Evolutionary conservation across 2,113 vertebrate genomes (phyloP).

Genomic region (Propithecus coquereli): DNA sequence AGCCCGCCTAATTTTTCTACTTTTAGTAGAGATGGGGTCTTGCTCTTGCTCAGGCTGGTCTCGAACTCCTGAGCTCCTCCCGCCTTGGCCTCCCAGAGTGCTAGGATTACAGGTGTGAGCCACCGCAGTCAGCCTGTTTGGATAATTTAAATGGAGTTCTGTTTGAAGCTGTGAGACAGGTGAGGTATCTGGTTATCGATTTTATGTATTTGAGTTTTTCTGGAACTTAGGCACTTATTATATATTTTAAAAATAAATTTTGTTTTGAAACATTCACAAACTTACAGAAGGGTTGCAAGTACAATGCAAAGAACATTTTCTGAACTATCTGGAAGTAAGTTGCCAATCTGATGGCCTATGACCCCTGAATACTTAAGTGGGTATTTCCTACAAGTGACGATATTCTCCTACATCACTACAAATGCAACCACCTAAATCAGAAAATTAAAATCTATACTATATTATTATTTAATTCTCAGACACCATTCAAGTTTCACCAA

Average conservation of each 20-base stretch:
- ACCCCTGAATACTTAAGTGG: background rate
- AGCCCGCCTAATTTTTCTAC: no score
- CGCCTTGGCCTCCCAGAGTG: no score
- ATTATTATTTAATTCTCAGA: background rate
- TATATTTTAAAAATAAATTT: background rate
- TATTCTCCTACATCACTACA: background rate
- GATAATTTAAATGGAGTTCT: background rate
- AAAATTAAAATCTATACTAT: background rate
- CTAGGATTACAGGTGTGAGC: no score
- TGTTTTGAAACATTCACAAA: background rate
- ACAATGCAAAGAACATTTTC: background rate
- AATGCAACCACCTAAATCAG: background rate
- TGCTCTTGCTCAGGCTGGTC: no score
- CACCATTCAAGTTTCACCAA: background rate
- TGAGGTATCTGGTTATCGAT: background rate
- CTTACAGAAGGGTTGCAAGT: background rate
- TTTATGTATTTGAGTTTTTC: background rate
- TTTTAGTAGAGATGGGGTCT: no score
- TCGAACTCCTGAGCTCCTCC: no score
- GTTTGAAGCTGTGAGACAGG: background rate
- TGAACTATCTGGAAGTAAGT: background rate
- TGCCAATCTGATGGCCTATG: background rate
- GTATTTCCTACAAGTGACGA: background rate
- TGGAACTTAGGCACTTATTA: background rate
- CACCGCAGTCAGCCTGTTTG: background rate